These are phyloP conservation scores for Corythaixoides concolor DNA, from an alignment of 2,113 vertebrate genomes.

Conservation along the genomic window DNA sequence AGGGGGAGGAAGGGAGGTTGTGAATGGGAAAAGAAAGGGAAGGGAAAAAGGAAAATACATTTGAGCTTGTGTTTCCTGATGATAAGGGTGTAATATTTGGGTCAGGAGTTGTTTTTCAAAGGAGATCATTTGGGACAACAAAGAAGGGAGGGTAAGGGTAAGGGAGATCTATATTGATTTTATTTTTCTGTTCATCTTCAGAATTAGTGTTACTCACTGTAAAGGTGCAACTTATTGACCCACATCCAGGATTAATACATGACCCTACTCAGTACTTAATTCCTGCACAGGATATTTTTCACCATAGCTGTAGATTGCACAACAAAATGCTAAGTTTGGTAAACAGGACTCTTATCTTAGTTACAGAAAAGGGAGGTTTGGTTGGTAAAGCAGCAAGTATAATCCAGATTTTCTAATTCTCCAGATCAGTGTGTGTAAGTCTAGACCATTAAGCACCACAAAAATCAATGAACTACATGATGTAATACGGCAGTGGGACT, in stretches of 20 bases:
- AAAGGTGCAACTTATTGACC: neutral
- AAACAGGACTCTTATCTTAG: neutral
- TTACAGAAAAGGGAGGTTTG: neutral
- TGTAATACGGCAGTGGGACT: neutral
- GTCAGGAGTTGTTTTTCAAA: neutral
- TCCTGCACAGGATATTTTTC: neutral
- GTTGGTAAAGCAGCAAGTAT: neutral
- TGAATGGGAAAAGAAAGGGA: neutral
- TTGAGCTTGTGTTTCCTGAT: neutral
- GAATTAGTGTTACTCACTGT: neutral
- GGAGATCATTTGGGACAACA: neutral
- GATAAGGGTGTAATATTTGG: neutral
- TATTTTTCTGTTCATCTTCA: neutral
- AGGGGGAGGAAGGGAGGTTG: rapidly evolving
- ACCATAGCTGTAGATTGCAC: neutral
- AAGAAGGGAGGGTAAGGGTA: neutral
- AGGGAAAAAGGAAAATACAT: neutral
- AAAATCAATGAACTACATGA: neutral
- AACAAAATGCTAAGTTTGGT: neutral
- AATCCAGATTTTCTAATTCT: neutral
- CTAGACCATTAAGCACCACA: neutral
- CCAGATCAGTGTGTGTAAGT: neutral
- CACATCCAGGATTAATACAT: neutral
- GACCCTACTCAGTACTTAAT: neutral
- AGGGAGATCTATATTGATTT: neutral